Evolutionary conservation across 2,888 invertebrate genomes (phyloP).

Genomic region (Pachymerium ferrugineum): DNA sequence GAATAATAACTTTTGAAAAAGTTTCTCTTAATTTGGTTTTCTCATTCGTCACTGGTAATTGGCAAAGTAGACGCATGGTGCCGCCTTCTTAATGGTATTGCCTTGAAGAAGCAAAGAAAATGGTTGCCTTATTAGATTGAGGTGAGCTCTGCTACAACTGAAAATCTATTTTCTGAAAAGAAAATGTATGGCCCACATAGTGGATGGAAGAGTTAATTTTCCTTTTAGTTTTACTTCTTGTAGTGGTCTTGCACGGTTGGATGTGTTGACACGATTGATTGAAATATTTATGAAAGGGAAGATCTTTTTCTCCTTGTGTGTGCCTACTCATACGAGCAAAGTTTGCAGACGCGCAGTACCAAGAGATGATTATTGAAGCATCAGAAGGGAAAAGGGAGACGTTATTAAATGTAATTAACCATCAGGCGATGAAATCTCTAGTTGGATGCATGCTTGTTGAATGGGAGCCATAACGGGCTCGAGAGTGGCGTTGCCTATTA

Average conservation of each 20-base stretch:
- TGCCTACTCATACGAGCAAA: conserved; percentile 1
- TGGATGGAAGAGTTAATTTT: neutral
- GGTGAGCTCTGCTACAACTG: conserved; percentile 15
- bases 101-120: conserved; percentile 23
- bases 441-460: conserved; percentile 12
- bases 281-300: conserved; percentile 4
- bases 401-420: conserved; percentile 27
- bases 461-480: conserved; percentile 9
- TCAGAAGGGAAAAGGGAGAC: neutral
- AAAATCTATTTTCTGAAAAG: conserved; percentile 2
- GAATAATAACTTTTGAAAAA: neutral
- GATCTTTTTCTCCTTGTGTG: neutral
- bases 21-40: conserved; percentile 25
- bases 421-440: conserved; percentile 23
- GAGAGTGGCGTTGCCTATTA: conserved; percentile 10
- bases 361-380: conserved; percentile 23
- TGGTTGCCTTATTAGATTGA: conserved; percentile 27
- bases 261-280: neutral
- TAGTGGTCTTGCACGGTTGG: no score
- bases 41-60: conserved; percentile 24
- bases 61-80: conserved; percentile 15
- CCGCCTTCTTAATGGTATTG: conserved; percentile 2
- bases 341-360: neutral
- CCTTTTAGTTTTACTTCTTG: neutral
- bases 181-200: neutral